Evolutionary conservation across 2,113 vertebrate species (phyloP).

Genomic region (Hippolais icterina): DNA sequence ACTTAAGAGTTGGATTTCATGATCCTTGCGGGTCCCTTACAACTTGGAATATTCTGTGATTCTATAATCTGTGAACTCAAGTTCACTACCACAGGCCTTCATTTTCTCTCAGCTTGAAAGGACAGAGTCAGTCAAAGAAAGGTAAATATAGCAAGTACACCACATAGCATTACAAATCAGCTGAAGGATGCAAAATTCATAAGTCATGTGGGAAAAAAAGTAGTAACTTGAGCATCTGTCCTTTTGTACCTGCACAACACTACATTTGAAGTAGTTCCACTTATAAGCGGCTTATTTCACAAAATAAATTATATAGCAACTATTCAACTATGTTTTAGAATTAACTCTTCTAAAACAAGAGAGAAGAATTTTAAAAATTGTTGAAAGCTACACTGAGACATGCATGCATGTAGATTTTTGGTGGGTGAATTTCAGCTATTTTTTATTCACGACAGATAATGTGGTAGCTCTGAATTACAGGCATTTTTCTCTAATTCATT

Average conservation of each 20-base stretch:
- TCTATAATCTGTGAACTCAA: background rate
- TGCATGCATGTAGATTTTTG: fast-evolving
- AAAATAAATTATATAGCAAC: background rate
- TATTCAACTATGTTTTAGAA: background rate
- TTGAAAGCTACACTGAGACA: background rate
- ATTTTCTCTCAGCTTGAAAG: background rate
- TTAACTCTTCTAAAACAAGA: background rate
- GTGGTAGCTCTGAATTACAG: background rate
- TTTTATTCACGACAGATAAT: background rate
- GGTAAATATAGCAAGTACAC: background rate
- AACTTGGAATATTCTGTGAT: background rate
- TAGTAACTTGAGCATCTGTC: background rate
- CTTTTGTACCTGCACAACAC: background rate
- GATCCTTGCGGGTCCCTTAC: background rate
- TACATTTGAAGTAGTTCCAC: background rate
- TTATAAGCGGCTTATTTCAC: background rate
- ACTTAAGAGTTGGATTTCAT: background rate
- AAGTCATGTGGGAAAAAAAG: background rate
- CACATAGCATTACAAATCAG: background rate
- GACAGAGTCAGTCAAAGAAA: background rate
- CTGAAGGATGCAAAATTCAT: background rate
- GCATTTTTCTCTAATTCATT: background rate
- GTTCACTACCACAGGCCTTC: background rate
- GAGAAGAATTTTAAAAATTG: background rate
- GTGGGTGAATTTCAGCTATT: background rate